These are phyloP conservation scores for Molorchus minor DNA, from an alignment of 2,888 invertebrate species.

Conservation along the genomic window DNA sequence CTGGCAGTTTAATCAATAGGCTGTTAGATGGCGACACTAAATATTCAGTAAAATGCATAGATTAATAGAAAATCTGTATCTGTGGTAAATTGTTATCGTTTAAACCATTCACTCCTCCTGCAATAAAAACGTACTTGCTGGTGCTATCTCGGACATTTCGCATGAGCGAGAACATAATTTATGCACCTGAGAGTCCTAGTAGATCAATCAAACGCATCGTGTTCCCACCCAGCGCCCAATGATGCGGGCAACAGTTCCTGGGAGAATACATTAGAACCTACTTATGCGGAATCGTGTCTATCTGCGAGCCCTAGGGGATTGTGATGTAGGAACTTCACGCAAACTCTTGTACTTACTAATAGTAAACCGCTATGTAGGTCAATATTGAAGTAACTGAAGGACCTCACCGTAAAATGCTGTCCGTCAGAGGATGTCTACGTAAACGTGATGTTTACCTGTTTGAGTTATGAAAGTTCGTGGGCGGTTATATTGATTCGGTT, in stretches of 20 bases:
- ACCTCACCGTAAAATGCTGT: not conserved
- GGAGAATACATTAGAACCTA: constrained; percentile 12
- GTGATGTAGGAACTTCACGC: not conserved
- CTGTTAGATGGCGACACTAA: no score
- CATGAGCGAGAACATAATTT: no score
- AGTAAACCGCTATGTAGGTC: not conserved
- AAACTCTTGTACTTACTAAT: not conserved
- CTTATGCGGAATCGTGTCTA: constrained; percentile 14
- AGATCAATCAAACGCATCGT: no score
- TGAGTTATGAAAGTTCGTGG: no score
- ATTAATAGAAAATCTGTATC: no score
- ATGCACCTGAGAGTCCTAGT: no score
- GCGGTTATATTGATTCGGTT: not conserved
- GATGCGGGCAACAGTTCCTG: not conserved
- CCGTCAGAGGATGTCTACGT: not conserved
- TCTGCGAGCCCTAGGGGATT: not conserved
- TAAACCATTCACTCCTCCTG: no score
- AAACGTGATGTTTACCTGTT: not conserved
- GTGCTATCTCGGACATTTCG: no score
- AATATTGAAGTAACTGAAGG: not conserved
- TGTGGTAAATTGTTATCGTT: no score
- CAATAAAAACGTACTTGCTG: no score
- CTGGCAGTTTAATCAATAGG: no score
- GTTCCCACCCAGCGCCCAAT: not conserved
- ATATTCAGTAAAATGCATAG: no score